Conservation (phyloP, 2,113 vertebrate species). For the Crotalus horridus region DNA sequence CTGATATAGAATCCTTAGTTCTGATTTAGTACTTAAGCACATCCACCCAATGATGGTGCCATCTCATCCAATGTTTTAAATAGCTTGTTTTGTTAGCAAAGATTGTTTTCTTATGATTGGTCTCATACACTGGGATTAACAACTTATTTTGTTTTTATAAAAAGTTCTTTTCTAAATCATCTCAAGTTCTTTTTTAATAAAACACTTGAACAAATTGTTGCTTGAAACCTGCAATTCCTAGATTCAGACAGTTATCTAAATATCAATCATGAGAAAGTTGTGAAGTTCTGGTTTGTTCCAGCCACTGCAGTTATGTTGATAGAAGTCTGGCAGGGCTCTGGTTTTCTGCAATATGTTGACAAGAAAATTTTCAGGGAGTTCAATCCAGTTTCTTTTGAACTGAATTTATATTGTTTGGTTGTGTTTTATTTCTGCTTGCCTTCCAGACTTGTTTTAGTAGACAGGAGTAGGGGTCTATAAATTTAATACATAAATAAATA, state of each 20-base stretch:
- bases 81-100: slow-evolving; percentile 53
- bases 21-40: neutral
- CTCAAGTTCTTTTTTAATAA: neutral
- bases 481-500: neutral
- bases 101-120: slow-evolving; percentile 52
- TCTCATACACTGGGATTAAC: slow-evolving; percentile 66
- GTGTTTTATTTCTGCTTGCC: neutral
- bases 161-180: slow-evolving; percentile 39
- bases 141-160: slow-evolving; percentile 64
- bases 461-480: neutral
- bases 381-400: neutral
- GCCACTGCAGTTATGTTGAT: neutral
- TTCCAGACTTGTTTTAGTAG: neutral
- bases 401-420: neutral
- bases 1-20: neutral
- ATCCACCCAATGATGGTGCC: neutral
- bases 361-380: neutral
- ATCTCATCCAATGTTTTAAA: slow-evolving; percentile 33
- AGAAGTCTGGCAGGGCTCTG: neutral
- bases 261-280: neutral
- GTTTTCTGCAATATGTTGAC: neutral
- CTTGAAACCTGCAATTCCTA: neutral
- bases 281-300: neutral
- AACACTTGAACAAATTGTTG: neutral
- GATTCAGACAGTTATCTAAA: neutral